Base-by-base conservation (phyloP, 2,113 vertebrate genomes). In the Dromas ardeola region DNA sequence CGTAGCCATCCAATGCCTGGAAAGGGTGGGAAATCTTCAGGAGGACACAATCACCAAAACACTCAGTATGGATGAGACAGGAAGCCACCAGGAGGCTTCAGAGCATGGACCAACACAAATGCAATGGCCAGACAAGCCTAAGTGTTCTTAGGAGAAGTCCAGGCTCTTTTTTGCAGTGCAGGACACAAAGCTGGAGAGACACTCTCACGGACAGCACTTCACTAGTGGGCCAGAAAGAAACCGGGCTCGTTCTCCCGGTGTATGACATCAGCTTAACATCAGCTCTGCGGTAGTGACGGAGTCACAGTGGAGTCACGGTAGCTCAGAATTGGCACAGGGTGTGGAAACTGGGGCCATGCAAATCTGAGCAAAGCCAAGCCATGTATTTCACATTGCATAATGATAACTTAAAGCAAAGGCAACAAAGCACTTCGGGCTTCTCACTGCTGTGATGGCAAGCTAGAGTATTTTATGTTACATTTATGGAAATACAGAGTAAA, bases 171-270 rank as follows among this genome's bases (percentile, higher is more conserved):
- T 22, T n/a, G 19, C 6, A 23, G 19, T 14, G 15, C 11, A 34
- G 47, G 32, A 59, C 43, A 43, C 26, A 45, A 45, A 80, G 29
- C 14, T 30, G 12, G 40, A 74, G 40, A 53, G 9, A 27, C 2
- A 4, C 2, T 38, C 2, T n/a, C 30, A 73, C 0, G 2, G 30
- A 13, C 7, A 88, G 45, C 27, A 16, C 58, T 43, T 69, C 23
- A 47, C 25, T 32, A 29, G 13, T 8, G 38, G 36, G 16, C 8
- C 62, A 76, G 45, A 27, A 2, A 66, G 22, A 49, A 81, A n/a
- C 7, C 30, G 71, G n/a, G 21, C 20, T 88, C 0, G 0, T 76
- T 63, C 10, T 79, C 27, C 42, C 23, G 3, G 26, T 16, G 15
- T 19, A 4, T 19, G 61, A 6, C 16, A 40, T 2, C 3, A 90